These are phyloP conservation scores for Damaliscus lunatus DNA, from an alignment of 2,113 vertebrate genomes.

Conservation along the genomic window DNA sequence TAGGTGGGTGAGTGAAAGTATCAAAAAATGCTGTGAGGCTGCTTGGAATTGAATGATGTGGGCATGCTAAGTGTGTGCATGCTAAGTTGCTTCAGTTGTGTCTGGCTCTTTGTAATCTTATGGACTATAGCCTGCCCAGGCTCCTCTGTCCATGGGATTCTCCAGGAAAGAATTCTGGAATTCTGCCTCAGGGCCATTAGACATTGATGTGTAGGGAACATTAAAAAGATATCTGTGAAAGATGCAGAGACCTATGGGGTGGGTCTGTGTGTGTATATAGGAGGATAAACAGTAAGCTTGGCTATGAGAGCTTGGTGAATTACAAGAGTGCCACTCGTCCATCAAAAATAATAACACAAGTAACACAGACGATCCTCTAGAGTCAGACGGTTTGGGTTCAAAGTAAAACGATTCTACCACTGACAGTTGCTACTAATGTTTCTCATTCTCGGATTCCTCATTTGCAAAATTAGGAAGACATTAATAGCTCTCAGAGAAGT, in stretches of 20 bases:
- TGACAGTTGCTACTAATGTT: neutral
- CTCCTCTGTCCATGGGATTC: neutral
- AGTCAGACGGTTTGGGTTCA: neutral
- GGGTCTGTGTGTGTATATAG: neutral
- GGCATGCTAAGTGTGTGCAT: neutral
- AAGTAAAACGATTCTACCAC: neutral
- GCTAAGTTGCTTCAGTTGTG: neutral
- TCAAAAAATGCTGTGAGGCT: neutral
- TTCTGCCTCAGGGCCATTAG: neutral
- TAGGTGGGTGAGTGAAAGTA: neutral
- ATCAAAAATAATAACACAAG: neutral
- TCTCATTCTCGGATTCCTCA: neutral
- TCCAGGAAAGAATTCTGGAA: neutral
- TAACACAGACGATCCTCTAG: neutral
- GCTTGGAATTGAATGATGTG: neutral
- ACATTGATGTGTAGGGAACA: neutral
- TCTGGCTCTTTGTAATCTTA: neutral
- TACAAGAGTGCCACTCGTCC: neutral
- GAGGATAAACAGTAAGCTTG: neutral
- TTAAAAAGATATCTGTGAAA: neutral
- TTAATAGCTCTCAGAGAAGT: neutral
- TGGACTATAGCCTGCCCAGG: neutral
- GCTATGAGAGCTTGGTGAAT: neutral
- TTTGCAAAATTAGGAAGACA: neutral
- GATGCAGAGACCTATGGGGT: neutral